phyloP scores from a whole-genome alignment of 2,888 invertebrate genomes.

The Nipponacmea schrenckii region DNA sequence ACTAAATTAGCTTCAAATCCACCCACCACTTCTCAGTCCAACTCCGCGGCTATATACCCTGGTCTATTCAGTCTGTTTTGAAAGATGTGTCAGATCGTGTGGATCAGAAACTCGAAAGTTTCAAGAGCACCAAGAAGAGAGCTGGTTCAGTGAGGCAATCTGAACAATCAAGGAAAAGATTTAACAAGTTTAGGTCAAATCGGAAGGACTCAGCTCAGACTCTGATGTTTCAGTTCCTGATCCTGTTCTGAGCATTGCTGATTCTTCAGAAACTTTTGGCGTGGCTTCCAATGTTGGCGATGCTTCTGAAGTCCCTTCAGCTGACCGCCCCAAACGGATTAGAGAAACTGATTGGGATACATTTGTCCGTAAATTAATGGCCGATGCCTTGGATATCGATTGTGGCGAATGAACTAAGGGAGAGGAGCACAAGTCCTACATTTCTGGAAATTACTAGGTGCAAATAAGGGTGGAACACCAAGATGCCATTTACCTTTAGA shows the following conservation, averaged over 20 bases:
- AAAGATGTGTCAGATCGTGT: background rate
- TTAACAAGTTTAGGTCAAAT: background rate
- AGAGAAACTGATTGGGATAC: background rate
- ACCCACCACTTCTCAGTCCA: too few species aligned
- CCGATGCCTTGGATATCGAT: background rate
- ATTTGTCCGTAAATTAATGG: background rate
- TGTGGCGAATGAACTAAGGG: background rate
- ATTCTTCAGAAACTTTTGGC: too few species aligned
- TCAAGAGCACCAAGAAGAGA: background rate
- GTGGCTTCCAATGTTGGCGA: background rate
- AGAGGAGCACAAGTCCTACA: background rate
- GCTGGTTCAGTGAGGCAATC: background rate
- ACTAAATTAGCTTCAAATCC: too few species aligned
- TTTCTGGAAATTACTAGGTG: background rate
- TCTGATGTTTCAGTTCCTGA: too few species aligned
- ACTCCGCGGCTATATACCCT: too few species aligned
- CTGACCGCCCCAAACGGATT: background rate
- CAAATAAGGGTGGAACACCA: background rate
- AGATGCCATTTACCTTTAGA: background rate
- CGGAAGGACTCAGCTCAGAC: too few species aligned
- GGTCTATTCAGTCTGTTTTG: background rate
- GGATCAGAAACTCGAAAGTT: background rate
- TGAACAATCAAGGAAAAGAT: background rate
- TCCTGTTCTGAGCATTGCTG: too few species aligned
- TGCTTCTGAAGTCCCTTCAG: background rate